Evolutionary conservation across 2,888 invertebrate genomes (phyloP).

Genomic region (Branchinecta sandiegonensis): DNA sequence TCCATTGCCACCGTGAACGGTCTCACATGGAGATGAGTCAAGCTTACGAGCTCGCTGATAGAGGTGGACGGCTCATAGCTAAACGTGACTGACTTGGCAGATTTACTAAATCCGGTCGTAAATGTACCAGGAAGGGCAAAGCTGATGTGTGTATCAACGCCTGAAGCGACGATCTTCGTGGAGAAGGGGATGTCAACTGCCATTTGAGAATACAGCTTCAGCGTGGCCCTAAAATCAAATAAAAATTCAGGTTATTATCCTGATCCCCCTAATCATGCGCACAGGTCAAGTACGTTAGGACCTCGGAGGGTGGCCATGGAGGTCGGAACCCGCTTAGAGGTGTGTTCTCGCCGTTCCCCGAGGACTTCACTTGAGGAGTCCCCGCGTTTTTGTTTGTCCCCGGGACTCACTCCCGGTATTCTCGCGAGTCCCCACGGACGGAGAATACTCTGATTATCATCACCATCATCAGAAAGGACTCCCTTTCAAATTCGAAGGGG

Average conservation of each 20-base stretch:
- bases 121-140: conserved; percentile 21
- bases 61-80: conserved; percentile 17
- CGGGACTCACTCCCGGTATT: no score
- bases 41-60: conserved; percentile 17
- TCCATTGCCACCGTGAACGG: conserved; percentile 21
- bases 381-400: no score
- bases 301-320: not conserved
- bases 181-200: conserved; percentile 21
- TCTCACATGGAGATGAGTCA: conserved; percentile 17
- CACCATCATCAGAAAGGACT: no score
- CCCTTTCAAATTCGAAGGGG: no score
- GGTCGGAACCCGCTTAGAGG: no score
- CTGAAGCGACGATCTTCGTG: conserved; percentile 17
- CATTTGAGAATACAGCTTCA: conserved; percentile 20
- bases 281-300: no score
- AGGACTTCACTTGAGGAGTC: no score
- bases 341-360: no score
- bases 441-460: no score
- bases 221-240: not conserved
- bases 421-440: no score
- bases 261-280: no score
- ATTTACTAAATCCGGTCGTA: conserved; percentile 6
- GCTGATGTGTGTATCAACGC: conserved; percentile 20
- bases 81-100: not conserved
- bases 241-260: no score